Conservation (phyloP, 1,140 invertebrate genomes). For the Aphis craccivora region DNA sequence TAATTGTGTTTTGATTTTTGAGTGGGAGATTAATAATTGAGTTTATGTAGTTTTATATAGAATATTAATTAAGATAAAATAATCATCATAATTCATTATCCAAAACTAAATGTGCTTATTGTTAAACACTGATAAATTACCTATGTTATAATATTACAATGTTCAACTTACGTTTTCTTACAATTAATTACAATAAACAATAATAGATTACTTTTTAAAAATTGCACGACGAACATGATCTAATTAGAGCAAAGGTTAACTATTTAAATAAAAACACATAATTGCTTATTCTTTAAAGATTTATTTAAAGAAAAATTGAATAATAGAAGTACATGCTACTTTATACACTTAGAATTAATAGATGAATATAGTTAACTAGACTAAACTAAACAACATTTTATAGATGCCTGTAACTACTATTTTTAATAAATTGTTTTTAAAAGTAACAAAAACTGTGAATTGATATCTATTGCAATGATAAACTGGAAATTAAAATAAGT, state of each 20-base stretch:
- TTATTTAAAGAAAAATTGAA: conserved; percentile 33
- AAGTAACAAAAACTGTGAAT: not conserved
- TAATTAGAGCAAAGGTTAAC: not conserved
- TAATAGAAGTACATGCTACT: not conserved
- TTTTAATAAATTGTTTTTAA: not conserved
- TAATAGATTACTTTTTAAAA: not conserved
- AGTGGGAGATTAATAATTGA: conserved; percentile 10
- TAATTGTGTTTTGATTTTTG: not conserved
- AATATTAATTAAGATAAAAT: conserved; percentile 23
- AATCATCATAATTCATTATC: conserved; percentile 20
- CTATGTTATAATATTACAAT: not conserved
- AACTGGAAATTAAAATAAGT: conserved; percentile 17
- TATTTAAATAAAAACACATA: conserved; percentile 30
- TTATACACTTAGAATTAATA: not conserved
- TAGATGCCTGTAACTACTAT: conserved; percentile 45
- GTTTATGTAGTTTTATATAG: not conserved
- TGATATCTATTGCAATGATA: not conserved
- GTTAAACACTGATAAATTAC: not conserved
- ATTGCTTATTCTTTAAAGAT: conserved; percentile 29
- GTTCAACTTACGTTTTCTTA: not conserved
- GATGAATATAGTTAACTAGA: not conserved
- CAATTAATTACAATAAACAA: not conserved
- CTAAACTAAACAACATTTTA: conserved; percentile 21
- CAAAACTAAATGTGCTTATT: not conserved
- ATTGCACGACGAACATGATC: not conserved